These are phyloP conservation scores for Panthera tigris DNA, from an alignment of 2,113 vertebrate genomes.

Conservation along the genomic window DNA sequence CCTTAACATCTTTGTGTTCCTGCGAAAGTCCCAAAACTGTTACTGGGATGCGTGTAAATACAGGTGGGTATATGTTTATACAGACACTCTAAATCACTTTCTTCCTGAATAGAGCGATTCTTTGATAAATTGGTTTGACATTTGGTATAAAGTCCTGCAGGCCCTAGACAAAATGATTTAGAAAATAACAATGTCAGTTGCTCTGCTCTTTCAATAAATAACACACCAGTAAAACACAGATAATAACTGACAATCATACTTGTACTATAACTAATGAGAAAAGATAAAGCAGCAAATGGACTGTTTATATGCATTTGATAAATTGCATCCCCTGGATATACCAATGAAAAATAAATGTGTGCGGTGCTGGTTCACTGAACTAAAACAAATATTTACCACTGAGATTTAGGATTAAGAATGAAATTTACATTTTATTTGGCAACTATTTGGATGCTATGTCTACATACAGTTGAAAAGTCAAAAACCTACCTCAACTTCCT, in stretches of 20 bases:
- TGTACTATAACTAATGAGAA: constrained; percentile 78
- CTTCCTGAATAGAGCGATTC: constrained; percentile 53
- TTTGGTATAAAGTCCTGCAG: constrained; percentile 75
- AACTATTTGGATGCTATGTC: constrained; percentile 65
- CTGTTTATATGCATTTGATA: constrained; percentile 74
- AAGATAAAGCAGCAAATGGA: constrained; percentile 75
- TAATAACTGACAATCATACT: constrained; percentile 77
- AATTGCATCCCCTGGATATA: constrained; percentile 67
- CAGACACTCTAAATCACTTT: constrained; percentile 61
- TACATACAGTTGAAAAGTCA: constrained; percentile 81
- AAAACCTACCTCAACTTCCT: constrained; percentile 90
- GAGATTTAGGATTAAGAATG: constrained; percentile 51
- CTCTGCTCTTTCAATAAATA: constrained; percentile 75
- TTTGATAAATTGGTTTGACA: constrained; percentile 78
- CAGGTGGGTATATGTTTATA: constrained; percentile 45
- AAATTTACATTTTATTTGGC: constrained; percentile 59
- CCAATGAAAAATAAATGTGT: constrained; percentile 61
- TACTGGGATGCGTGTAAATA: not conserved
- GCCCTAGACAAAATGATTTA: constrained; percentile 73
- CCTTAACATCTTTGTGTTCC: not conserved
- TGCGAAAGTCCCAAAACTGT: not conserved
- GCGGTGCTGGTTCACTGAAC: constrained; percentile 59
- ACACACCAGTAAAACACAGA: constrained; percentile 75
- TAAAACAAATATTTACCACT: constrained; percentile 70
- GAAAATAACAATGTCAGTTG: constrained; percentile 72